Base-by-base conservation (phyloP, 2,113 vertebrate species). In the Lagopus leucura region DNA sequence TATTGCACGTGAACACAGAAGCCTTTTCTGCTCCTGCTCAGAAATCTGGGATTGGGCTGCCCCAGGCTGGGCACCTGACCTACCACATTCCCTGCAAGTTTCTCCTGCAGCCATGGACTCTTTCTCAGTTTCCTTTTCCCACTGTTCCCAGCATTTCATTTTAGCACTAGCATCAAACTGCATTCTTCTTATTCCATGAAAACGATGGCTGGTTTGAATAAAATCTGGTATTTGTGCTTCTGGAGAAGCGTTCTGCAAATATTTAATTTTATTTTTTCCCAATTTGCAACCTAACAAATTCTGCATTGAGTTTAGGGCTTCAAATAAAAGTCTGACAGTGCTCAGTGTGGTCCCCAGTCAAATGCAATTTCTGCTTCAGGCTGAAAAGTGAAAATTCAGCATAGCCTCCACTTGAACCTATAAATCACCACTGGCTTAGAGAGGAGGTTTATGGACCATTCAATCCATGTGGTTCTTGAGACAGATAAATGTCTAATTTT, bases 401-500 rank as follows among this genome's bases (percentile, higher is more conserved):
- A 45, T 13, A 86, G 54, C 24, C 43, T 93, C 61, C 14, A 20
- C 5, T 48, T 27, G 86, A 93, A 55, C 16, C 25, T 72, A 63
- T 77, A 90, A 92, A 91, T 43, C 34, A 71, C 36, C n/a, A 25
- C 18, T 69, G 79, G 34, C 82, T 92, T 86, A 93, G 72, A 94
- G 52, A 88, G 40, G 43, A 74, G 60, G 43, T 89, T 95, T 83
- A 61, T 1, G 13, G 43, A 86, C 61, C 5, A 3, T 75, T 91
- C 79, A 93, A 55, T 61, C 54, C 74, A 86, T 74, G 58, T 92
- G 24, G 24, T 60, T 92, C 83, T 83, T 77, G 50, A 86, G 81
- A 60, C 40, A 90, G 89, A 82, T 57, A 88, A 66, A 89, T 38
- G 52, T 61, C 72, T 50, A 86, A 94, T 91, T 94, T 96, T 86